Evolutionary conservation across 2,113 vertebrate species (phyloP).

Genomic region (Panurus biarmicus): DNA sequence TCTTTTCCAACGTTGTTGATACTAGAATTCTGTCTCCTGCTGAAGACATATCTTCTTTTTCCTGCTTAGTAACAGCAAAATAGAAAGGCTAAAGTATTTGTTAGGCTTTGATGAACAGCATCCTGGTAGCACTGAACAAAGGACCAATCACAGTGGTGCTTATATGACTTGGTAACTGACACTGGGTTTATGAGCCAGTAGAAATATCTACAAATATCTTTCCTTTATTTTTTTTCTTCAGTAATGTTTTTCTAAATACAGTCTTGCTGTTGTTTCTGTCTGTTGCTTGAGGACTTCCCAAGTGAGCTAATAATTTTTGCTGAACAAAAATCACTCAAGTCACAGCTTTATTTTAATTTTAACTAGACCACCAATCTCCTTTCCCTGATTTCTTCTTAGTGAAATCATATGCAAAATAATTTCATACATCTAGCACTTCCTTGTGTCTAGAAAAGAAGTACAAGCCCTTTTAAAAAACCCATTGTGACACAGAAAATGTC

Average conservation of each 20-base stretch:
- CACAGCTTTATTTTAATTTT: not conserved
- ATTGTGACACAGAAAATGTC: not conserved
- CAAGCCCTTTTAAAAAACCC: not conserved
- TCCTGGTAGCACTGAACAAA: conserved; percentile 13
- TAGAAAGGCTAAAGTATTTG: not conserved
- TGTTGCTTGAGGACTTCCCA: conserved; percentile 4
- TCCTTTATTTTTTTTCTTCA: not conserved
- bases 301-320: not conserved
- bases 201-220: not conserved
- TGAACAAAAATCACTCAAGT: not conserved
- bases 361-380: not conserved
- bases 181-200: not conserved
- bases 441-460: not conserved
- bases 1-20: not conserved
- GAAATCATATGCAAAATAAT: not conserved
- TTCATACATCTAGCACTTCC: not conserved
- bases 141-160: not conserved
- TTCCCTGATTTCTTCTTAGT: not conserved
- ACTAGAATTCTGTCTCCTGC: not conserved
- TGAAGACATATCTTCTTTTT: not conserved
- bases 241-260: not conserved
- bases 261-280: not conserved
- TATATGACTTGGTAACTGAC: not conserved
- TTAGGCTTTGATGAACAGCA: conserved; percentile 7
- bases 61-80: not conserved